These are phyloP conservation scores for Epinephelus fuscoguttatus DNA, from an alignment of 2,113 vertebrate genomes.

Conservation along the genomic window DNA sequence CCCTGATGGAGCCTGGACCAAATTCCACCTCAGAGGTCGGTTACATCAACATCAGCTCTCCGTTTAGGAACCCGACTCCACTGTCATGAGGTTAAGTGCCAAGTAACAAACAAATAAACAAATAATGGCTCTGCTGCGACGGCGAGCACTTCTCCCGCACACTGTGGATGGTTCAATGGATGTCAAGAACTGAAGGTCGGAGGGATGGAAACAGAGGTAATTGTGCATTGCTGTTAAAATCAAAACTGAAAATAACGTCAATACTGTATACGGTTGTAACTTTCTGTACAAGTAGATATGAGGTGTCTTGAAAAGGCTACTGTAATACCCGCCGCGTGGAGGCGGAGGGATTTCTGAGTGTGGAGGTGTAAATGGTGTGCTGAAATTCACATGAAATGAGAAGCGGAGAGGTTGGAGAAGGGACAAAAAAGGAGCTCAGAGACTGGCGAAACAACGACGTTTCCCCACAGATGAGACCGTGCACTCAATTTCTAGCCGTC, in stretches of 20 bases:
- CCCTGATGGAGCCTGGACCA: constrained; percentile 40
- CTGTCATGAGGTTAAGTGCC: constrained; percentile 83
- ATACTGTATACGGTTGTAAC: constrained; percentile 82
- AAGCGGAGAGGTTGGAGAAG: constrained; percentile 12
- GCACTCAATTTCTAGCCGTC: constrained; percentile 19
- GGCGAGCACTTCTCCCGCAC: constrained; percentile 46
- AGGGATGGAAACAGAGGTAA: constrained; percentile 74
- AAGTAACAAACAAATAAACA: constrained; percentile 73
- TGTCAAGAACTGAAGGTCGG: constrained; percentile 15
- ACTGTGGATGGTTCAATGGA: constrained; percentile 28
- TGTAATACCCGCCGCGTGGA: constrained; percentile 24
- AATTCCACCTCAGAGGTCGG: constrained; percentile 59
- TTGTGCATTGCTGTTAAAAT: constrained; percentile 70
- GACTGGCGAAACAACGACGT: background rate
- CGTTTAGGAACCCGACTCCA: constrained; percentile 51
- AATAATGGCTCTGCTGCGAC: constrained; percentile 68
- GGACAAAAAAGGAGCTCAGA: constrained; percentile 24
- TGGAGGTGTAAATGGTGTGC: constrained; percentile 73
- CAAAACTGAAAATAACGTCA: constrained; percentile 66
- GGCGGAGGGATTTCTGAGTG: constrained; percentile 44
- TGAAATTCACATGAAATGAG: constrained; percentile 62
- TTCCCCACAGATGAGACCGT: background rate
- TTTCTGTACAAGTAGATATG: constrained; percentile 74
- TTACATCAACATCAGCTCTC: constrained; percentile 56
- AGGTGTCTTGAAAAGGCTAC: constrained; percentile 57